phyloP scores from a whole-genome alignment of 2,113 vertebrate genomes.

The Pteruthius melanotis region DNA sequence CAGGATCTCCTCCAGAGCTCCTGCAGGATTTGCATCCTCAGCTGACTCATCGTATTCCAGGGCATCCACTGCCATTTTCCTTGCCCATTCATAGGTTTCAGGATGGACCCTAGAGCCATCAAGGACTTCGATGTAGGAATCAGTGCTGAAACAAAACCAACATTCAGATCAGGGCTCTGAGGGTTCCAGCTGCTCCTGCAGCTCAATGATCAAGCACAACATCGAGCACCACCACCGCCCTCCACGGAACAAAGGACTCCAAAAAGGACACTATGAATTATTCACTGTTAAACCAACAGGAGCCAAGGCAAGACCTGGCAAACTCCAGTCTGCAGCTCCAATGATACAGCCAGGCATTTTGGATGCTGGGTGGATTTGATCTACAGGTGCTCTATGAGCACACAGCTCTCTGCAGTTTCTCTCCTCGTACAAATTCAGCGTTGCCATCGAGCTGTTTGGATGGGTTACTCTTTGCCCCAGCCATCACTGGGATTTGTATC shows the following conservation, averaged over 20 bases:
- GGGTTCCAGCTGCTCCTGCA: background rate
- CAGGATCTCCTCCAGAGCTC: constrained; percentile 94
- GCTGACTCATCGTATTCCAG: constrained; percentile 96
- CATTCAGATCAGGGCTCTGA: background rate
- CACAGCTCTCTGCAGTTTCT: background rate
- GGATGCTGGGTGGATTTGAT: background rate
- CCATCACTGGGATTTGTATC: background rate
- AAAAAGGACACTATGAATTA: background rate
- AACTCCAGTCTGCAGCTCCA: background rate
- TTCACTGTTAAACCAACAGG: background rate
- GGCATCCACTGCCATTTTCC: constrained; percentile 98
- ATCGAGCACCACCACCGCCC: background rate
- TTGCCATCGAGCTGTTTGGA: background rate
- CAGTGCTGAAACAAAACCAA: constrained; percentile 80
- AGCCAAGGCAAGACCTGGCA: background rate
- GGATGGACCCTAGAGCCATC: constrained; percentile 97
- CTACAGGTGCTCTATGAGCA: background rate
- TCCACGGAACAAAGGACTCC: background rate
- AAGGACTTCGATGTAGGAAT: constrained; percentile 97
- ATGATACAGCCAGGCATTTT: background rate
- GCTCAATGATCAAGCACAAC: background rate
- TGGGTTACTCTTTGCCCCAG: background rate
- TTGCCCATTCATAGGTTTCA: constrained; percentile 98
- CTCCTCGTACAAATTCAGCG: background rate
- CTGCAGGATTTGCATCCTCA: constrained; percentile 97